Base-by-base conservation (phyloP, 2,797 vertebrate species). In the Hylomyscus alleni region DNA sequence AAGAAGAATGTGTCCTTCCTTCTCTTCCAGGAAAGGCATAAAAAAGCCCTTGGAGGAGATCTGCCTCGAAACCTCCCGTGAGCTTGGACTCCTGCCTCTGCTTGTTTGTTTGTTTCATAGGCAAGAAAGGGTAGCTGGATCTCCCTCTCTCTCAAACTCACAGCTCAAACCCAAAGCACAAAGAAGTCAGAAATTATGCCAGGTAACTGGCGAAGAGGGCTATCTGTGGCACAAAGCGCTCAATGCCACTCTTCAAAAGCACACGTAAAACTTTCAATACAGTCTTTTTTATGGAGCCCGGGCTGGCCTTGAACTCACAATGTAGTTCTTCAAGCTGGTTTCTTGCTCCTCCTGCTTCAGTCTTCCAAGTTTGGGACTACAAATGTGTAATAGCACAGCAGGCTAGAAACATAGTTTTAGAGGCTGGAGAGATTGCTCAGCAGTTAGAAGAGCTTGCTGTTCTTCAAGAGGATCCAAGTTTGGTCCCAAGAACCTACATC, bases 1-100 rank as follows among this genome's bases (percentile, higher is more conserved):
- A 34, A 62, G 0, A 0, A 17, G 47, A 62, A 50, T 50, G 0
- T 15, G 50, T 34, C 65, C 65, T 19, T 2, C 80, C 56, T 82
- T 82, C 92, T 82, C 17, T 20, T 60, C 58, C 62, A 75, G 69
- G 56, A 95, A 93, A 93, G 50, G 65, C 47, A 56, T 93, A 88
- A 92, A 92, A 88, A 90, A 40, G 56, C 20, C 44, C 44, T 67
- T 47, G 47, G 50, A 31, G 81, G 72, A 87, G 69, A 31, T 72
- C 31, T 50, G 60, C n/a, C 60, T 24, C 31, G 24, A 20, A 67
- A 12, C 73, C 56, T 81, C 77, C 5, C 20, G 37, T 37, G 52
- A 77, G 82, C 47, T 34, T 37, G 56, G 88, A 6, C 73, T 76
- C 40, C 40, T 26, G 73, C 73, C 40, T 75, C 40, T 2, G 24